Percentiles rank a stretch among this genome's conserved stretches.
Evolutionary conservation across 2,797 vertebrate genomes (phyloP).

Genomic region (Sebastes diaconus): DNA sequence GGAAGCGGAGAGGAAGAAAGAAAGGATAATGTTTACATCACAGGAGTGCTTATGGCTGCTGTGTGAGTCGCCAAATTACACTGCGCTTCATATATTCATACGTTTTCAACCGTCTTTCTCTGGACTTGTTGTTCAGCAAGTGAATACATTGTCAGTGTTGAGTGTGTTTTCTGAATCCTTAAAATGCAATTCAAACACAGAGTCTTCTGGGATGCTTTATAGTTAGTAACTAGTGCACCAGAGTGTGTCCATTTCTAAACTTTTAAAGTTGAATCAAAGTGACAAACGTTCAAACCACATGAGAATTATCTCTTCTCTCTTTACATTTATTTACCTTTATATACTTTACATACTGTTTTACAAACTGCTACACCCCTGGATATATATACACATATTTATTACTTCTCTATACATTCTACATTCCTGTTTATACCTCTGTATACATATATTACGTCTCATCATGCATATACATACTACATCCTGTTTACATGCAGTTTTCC

Average conservation of each 20-base stretch:
- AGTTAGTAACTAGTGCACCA: not conserved
- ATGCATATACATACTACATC: too few relatives aligned
- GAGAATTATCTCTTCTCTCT: not conserved
- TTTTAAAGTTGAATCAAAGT: not conserved
- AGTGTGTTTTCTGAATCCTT: not conserved
- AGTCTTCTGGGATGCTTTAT: not conserved
- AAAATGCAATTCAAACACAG: not conserved
- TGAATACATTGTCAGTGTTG: not conserved
- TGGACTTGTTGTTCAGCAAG: not conserved
- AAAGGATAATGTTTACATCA: constrained; percentile 44
- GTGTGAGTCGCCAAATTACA: constrained; percentile 31
- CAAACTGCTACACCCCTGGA: too few relatives aligned
- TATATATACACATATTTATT: too few relatives aligned
- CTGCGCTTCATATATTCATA: constrained; percentile 19
- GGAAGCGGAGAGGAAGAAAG: constrained; percentile 11
- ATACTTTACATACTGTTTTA: too few relatives aligned
- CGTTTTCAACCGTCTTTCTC: not conserved
- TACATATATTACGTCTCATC: too few relatives aligned
- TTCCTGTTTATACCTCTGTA: too few relatives aligned
- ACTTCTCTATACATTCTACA: too few relatives aligned
- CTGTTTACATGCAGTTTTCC: too few relatives aligned
- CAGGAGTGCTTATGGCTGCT: constrained; percentile 14
- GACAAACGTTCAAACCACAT: not conserved
- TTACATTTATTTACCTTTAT: too few relatives aligned
- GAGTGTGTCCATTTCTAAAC: not conserved